Evolutionary conservation across 37 sponge, comb jelly and placozoan genomes (phyloP), one percentile per base, ranked within the genome.

Genomic region (Beroe forskalii): DNA sequence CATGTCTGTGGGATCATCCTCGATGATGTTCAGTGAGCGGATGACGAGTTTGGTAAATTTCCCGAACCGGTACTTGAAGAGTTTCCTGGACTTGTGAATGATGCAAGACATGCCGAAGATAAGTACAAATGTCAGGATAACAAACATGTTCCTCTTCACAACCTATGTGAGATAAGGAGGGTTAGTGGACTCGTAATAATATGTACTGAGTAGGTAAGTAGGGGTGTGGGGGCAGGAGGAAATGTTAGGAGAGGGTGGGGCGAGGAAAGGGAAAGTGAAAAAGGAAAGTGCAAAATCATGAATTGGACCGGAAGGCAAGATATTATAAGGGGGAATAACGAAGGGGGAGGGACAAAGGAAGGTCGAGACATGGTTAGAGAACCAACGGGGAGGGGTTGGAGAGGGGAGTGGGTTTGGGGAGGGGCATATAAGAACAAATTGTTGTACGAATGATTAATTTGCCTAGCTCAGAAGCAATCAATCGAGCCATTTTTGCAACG

Each of bases 71-170:
- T 63, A 63, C 25, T 20, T 63, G 66, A 4, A 63, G 66, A 63
- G 66, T 30, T 63, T 63, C 66, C n/a, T 63, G 28, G 66, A 63
- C 25, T 63, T 63, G 66, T 63, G 66, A 20, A 63, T 63, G 66
- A 63, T 63, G n/a, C 66, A 63, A n/a, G n/a, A n/a, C 66, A 63
- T 63, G 25, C 66, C 66, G 66, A 63, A 63, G 66, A 63, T 63
- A 63, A 63, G 28, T 6, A 30, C 66, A 30, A 63, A 63, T 4
- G 25, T 63, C 28, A 63, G 66, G 66, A 63, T 63, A 24, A 63
- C 66, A 63, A 63, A 63, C 66, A 63, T 63, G 66, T 63, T n/a
- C n/a, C 66, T 28, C 24, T 24, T 63, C 28, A 63, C n/a, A n/a
- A 63, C 66, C 66, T 63, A 63, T 24, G 25, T 4, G 25, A 63